Percentiles rank a stretch among this genome's conserved stretches.
Conservation (phyloP, 2,888 invertebrate genomes). For the Zele albiditarsus region DNA sequence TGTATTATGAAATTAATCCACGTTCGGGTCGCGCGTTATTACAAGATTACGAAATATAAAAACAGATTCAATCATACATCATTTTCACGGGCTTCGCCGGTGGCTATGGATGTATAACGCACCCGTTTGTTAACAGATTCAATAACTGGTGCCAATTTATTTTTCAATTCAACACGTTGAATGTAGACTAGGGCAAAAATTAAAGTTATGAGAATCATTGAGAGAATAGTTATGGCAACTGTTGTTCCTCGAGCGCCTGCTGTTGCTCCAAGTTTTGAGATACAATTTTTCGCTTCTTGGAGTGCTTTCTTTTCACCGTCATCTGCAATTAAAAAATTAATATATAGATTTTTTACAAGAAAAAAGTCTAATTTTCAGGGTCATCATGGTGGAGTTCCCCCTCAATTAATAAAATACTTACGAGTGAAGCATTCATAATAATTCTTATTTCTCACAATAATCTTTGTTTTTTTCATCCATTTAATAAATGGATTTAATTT, state of each 20-base stretch:
- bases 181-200: constrained; percentile 78
- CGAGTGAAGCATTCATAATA: constrained; percentile 74
- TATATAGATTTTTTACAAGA: not conserved
- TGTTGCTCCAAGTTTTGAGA: constrained; percentile 49
- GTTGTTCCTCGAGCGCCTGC: constrained; percentile 54
- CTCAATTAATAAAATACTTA: constrained; percentile 45
- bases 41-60: not conserved
- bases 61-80: constrained; percentile 56
- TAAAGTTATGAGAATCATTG: constrained; percentile 74
- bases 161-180: constrained; percentile 77
- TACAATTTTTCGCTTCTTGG: constrained; percentile 62
- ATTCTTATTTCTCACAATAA: constrained; percentile 77
- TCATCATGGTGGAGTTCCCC: too few relatives aligned
- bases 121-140: constrained; percentile 81
- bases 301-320: constrained; percentile 41
- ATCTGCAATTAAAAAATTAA: constrained; percentile 42
- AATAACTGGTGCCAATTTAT: constrained; percentile 77
- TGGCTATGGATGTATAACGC: constrained; percentile 82
- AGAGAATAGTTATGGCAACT: constrained; percentile 60
- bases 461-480: constrained; percentile 79
- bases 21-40: not conserved
- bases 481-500: constrained; percentile 77
- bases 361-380: too few relatives aligned
- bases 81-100: constrained; percentile 74
- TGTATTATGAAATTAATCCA: not conserved